Percentiles rank a stretch among this genome's conserved stretches.
phyloP scores from a whole-genome alignment of 2,113 vertebrate species.

The Cygnus atratus region DNA sequence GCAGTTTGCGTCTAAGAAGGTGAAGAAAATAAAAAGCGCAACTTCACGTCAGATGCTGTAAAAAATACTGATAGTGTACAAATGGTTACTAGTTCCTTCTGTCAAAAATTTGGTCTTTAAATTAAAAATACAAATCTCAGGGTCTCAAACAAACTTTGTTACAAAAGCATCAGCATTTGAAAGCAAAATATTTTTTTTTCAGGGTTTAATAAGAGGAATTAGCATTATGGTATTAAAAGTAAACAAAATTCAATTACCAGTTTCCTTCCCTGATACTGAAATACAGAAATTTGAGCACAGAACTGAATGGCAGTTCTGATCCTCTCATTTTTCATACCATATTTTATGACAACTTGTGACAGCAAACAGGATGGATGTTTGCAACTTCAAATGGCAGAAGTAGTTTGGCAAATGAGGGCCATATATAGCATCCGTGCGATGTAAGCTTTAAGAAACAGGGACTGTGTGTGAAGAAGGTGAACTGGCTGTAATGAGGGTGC shows the following conservation, averaged over 20 bases:
- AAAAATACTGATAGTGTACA: background rate
- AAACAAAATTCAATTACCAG: background rate
- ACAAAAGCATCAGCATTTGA: background rate
- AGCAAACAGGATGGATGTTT: rapidly evolving
- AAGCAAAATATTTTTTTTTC: background rate
- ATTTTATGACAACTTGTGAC: background rate
- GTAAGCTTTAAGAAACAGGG: background rate
- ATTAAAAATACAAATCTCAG: background rate
- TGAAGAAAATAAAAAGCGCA: constrained; percentile 30
- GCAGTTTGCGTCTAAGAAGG: constrained; percentile 80
- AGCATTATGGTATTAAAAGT: background rate
- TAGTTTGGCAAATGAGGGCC: background rate
- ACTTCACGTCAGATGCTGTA: background rate
- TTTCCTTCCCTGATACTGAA: background rate
- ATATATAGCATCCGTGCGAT: rapidly evolving
- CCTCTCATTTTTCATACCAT: background rate
- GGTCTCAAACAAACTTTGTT: background rate
- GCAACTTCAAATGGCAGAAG: background rate
- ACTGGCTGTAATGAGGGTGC: background rate
- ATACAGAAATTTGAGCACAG: background rate
- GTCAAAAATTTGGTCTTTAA: background rate
- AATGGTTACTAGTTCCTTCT: background rate
- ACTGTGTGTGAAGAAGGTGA: background rate
- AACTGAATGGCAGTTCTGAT: background rate
- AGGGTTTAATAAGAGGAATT: background rate